Evolutionary conservation across 2,888 invertebrate genomes (phyloP).

Genomic region (Phortica okadai): DNA sequence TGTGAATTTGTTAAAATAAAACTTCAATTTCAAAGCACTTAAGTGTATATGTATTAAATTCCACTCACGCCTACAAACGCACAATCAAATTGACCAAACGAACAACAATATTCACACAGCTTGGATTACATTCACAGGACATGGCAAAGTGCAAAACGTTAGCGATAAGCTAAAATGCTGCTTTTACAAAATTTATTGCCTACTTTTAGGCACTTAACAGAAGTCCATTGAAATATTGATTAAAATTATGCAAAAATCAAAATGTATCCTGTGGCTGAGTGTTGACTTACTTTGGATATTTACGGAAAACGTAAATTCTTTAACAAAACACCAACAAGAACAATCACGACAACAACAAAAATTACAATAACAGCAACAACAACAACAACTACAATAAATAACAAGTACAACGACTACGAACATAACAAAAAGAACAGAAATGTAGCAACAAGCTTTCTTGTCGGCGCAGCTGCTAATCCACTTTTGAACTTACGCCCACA

Average conservation of each 20-base stretch:
- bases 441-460: background rate
- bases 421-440: background rate
- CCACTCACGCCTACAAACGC: background rate
- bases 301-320: background rate
- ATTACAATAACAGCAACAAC: background rate
- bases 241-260: conserved; percentile 22
- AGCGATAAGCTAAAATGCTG: too few relatives aligned
- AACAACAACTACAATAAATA: background rate
- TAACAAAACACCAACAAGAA: background rate
- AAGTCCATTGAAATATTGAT: conserved; percentile 18
- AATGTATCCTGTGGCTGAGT: background rate
- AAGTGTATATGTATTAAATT: background rate
- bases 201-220: conserved; percentile 11
- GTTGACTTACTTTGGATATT: background rate
- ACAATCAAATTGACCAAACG: background rate
- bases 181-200: conserved; percentile 21
- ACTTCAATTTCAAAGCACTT: conserved; percentile 2
- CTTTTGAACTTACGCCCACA: background rate
- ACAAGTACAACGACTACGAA: background rate
- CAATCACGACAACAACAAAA: background rate
- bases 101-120: background rate
- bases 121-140: too few relatives aligned
- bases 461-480: conserved; percentile 13
- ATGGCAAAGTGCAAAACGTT: too few relatives aligned
- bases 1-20: too few relatives aligned